phyloP scores from a whole-genome alignment of 1,140 invertebrate genomes.

The Coptotermes formosanus region DNA sequence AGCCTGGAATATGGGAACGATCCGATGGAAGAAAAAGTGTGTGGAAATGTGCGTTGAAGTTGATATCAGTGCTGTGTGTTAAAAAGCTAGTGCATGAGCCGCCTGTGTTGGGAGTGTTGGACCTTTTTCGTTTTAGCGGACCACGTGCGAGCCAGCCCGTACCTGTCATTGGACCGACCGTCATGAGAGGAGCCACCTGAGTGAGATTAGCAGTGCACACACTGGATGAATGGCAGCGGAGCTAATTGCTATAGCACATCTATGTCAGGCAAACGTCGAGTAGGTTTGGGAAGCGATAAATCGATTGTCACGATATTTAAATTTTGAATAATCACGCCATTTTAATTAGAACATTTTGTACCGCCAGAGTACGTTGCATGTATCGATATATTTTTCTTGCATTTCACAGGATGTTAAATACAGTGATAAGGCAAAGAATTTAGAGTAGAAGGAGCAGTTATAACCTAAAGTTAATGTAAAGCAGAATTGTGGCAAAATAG shows the following conservation, averaged over 20 bases:
- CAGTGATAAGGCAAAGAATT: no score
- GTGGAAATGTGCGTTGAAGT: background rate
- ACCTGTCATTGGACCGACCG: background rate
- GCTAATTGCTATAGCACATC: background rate
- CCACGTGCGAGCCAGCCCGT: background rate
- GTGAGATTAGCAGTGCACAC: background rate
- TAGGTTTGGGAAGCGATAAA: background rate
- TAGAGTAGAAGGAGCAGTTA: no score
- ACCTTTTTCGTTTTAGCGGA: background rate
- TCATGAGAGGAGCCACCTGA: background rate
- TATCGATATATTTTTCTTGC: no score
- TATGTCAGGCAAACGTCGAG: background rate
- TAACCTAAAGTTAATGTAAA: no score
- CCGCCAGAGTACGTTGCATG: no score
- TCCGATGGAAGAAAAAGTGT: constrained; percentile 18
- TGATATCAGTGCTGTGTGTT: background rate
- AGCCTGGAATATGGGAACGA: background rate
- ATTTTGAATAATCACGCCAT: no score
- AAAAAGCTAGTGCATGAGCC: no score
- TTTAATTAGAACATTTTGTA: no score
- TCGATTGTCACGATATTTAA: no score
- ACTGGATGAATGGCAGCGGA: background rate
- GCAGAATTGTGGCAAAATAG: no score
- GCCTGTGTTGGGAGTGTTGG: background rate
- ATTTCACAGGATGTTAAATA: no score